These are phyloP conservation scores for Mythimna pallens DNA, from an alignment of 2,888 invertebrate species.

Conservation along the genomic window DNA sequence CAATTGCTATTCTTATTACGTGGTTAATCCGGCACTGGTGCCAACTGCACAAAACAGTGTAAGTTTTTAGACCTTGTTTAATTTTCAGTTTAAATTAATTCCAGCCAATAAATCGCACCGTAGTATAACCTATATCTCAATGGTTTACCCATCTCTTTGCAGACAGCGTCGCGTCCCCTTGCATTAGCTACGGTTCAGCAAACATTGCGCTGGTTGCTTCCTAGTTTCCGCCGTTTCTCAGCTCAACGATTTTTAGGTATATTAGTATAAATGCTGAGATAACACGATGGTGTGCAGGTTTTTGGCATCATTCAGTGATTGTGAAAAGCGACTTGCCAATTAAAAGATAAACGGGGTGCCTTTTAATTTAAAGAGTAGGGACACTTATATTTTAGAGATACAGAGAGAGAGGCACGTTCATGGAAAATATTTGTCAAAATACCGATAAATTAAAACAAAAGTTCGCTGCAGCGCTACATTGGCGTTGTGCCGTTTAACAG, in stretches of 20 bases:
- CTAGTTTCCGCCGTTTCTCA: background rate
- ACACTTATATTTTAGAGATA: no score
- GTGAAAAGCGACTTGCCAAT: background rate
- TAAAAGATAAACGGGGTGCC: background rate
- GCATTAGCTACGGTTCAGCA: slow-evolving; percentile 20
- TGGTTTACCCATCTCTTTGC: background rate
- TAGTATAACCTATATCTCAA: background rate
- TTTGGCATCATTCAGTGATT: background rate
- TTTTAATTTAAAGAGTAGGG: no score
- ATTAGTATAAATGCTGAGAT: background rate
- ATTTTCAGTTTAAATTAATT: slow-evolving; percentile 5
- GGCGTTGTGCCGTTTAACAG: no score
- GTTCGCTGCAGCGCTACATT: no score
- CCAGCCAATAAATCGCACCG: background rate
- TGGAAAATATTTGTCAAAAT: no score
- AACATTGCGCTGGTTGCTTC: slow-evolving; percentile 23
- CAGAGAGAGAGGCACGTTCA: no score
- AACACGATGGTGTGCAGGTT: background rate
- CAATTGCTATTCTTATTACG: no score
- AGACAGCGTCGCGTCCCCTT: slow-evolving; percentile 1
- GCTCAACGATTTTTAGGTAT: background rate
- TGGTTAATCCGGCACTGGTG: no score
- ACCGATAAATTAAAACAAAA: no score
- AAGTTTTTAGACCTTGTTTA: background rate
- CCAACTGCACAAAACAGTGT: background rate